Evolutionary conservation across 2,888 invertebrate genomes (phyloP).

Genomic region (Andrena flavipes): DNA sequence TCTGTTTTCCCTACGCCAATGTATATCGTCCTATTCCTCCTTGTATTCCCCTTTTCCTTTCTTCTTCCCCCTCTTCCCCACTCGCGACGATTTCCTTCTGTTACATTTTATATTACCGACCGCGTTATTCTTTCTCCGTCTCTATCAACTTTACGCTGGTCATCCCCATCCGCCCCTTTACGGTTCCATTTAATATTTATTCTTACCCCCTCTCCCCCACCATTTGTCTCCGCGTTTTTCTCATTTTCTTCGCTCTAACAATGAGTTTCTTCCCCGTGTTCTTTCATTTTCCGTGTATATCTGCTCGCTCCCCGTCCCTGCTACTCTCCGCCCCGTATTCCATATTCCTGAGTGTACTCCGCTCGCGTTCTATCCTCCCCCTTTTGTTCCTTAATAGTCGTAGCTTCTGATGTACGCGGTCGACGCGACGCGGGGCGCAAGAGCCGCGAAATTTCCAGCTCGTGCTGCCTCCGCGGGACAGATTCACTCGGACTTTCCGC

Average conservation of each 20-base stretch:
- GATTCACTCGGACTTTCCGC: conserved; percentile 30
- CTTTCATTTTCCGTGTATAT: conserved; percentile 13
- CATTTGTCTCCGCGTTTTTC: conserved; percentile 5
- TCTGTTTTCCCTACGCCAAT: not conserved
- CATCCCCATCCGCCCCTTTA: not conserved
- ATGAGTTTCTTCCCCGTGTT: conserved; percentile 46
- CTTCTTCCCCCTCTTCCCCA: not conserved
- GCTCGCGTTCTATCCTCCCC: not conserved
- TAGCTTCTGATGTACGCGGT: conserved; percentile 41
- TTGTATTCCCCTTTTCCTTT: not conserved
- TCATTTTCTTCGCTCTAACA: conserved; percentile 40
- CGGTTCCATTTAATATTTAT: conserved; percentile 51
- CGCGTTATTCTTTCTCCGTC: not conserved
- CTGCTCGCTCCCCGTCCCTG: not conserved
- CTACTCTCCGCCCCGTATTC: not conserved
- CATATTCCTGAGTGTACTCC: conserved; percentile 30
- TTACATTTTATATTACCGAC: conserved; percentile 19
- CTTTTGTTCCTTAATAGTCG: conserved; percentile 49
- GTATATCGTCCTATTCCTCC: not conserved
- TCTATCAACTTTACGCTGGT: conserved; percentile 27
- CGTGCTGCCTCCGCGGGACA: not conserved
- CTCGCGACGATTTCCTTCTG: not conserved
- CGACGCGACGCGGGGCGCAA: conserved; percentile 30
- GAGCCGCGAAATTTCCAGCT: conserved; percentile 34
- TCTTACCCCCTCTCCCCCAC: not conserved